phyloP scores from a whole-genome alignment of 2,888 invertebrate species.

The Nemoura dubitans region DNA sequence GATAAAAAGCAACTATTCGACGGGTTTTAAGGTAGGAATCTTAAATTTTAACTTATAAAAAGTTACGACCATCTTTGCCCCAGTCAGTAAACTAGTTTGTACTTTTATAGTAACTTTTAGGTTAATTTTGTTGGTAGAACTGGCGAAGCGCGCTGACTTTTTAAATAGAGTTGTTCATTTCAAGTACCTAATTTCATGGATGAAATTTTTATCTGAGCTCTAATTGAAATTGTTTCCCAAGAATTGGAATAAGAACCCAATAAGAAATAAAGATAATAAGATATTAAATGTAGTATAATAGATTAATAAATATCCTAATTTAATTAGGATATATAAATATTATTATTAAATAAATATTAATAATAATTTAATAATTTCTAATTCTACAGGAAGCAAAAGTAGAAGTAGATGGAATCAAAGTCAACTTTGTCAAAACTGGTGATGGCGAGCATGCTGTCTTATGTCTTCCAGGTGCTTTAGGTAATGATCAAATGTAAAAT shows the following conservation, averaged over 20 bases:
- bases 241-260: no score
- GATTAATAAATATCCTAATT: no score
- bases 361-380: no score
- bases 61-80: neutral
- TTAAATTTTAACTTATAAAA: no score
- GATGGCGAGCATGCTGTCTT: conserved; percentile 69
- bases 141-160: neutral
- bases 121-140: neutral
- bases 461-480: conserved; percentile 82
- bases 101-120: conserved; percentile 7
- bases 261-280: no score
- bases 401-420: conserved; percentile 66
- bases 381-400: conserved; percentile 70
- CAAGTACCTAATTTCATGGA: no score
- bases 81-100: neutral
- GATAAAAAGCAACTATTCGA: conserved; percentile 8
- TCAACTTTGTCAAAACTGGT: conserved; percentile 73
- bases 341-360: no score
- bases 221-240: neutral
- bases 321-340: no score
- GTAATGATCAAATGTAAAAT: conserved; percentile 55
- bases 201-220: no score
- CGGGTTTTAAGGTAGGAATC: conserved; percentile 29
- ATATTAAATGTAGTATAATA: no score
- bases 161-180: no score